These are phyloP conservation scores for Pygathrix nemaeus DNA, from an alignment of 2,113 vertebrate species.

Conservation along the genomic window DNA sequence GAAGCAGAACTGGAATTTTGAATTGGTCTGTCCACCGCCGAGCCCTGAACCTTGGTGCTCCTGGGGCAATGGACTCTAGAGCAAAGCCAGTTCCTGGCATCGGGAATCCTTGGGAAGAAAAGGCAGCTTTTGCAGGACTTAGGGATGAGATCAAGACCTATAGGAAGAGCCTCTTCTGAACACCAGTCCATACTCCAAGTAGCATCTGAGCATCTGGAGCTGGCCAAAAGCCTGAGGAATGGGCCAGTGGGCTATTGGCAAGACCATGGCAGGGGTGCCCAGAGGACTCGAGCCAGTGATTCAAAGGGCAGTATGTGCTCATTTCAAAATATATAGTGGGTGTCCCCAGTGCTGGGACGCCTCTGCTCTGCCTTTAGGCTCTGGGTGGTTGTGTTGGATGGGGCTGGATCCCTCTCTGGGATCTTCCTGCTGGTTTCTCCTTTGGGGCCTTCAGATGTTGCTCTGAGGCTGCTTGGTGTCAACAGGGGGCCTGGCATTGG, in stretches of 20 bases:
- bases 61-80: neutral
- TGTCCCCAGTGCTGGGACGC: neutral
- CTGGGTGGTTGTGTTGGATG: neutral
- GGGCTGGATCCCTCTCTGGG: neutral
- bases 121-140: neutral
- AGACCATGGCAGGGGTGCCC: neutral
- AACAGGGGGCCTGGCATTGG: fast-evolving
- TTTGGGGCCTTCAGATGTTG: neutral
- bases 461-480: neutral
- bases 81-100: neutral
- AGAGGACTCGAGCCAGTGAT: neutral
- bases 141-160: neutral
- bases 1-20: neutral
- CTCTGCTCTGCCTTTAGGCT: neutral
- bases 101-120: neutral
- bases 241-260: neutral
- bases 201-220: neutral
- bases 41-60: neutral
- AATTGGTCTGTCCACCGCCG: neutral
- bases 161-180: neutral
- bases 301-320: neutral
- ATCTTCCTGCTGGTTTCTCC: neutral
- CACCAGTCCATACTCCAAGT: neutral
- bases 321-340: neutral
- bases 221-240: neutral